phyloP scores from a whole-genome alignment of 92 coral and sea anemone genomes.

The Zoanthus sansibaricus region DNA sequence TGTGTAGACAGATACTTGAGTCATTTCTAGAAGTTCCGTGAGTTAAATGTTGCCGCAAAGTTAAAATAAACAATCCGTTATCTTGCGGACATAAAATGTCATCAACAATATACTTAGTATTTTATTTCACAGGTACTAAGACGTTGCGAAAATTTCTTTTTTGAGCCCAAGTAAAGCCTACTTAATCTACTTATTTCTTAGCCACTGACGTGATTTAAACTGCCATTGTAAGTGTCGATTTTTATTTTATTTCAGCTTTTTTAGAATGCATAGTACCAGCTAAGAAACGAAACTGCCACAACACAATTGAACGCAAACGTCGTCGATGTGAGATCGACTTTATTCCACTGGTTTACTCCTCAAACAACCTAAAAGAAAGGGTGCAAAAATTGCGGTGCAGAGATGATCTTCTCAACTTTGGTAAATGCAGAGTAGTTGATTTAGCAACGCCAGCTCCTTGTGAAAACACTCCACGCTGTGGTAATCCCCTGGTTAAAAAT shows the following conservation, averaged over 20 bases:
- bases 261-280: slow-evolving; percentile 90
- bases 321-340: slow-evolving; percentile 91
- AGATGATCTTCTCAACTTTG: slow-evolving; percentile 71
- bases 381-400: slow-evolving; percentile 78
- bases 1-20: slow-evolving; percentile 33
- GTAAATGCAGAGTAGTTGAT: slow-evolving; percentile 62
- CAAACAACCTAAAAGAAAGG: slow-evolving; percentile 49
- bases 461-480: slow-evolving; percentile 80
- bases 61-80: slow-evolving; percentile 40
- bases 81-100: slow-evolving; percentile 45
- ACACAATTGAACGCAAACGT: slow-evolving; percentile 71
- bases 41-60: slow-evolving; percentile 22
- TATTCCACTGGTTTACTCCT: slow-evolving; percentile 76
- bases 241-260: slow-evolving; percentile 59
- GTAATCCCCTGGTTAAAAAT: slow-evolving; percentile 31
- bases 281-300: slow-evolving; percentile 81
- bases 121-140: slow-evolving; percentile 24
- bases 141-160: neutral
- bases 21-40: slow-evolving; percentile 38
- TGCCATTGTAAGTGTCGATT: neutral
- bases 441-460: slow-evolving; percentile 58
- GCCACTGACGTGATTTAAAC: slow-evolving; percentile 5
- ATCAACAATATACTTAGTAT: slow-evolving; percentile 37
- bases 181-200: slow-evolving; percentile 20
- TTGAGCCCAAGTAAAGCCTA: neutral